A percentile compares a stretch with the other conserved stretches of the same genome.
Conservation (phyloP, 30 jellyfish, hydroid and myxozoan species). For the Morbakka virulenta region DNA sequence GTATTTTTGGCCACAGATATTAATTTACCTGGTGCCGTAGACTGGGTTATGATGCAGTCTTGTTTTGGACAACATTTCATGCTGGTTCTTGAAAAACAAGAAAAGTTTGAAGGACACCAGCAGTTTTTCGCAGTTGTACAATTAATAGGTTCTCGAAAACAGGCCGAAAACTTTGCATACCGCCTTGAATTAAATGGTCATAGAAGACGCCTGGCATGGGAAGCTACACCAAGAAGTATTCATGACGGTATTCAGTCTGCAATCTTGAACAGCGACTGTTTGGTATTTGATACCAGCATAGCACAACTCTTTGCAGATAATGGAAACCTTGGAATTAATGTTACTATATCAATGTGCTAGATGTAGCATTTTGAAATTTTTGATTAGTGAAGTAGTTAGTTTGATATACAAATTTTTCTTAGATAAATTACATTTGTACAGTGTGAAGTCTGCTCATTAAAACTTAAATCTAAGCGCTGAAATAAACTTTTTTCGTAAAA, state of each 20-base stretch:
- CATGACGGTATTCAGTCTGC: constrained; percentile 98
- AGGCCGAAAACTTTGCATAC: constrained; percentile 97
- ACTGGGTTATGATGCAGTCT: constrained; percentile 99
- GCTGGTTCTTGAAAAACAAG: constrained; percentile 95
- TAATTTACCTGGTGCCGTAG: constrained; percentile 98
- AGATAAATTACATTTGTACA: neutral
- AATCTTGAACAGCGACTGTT: constrained; percentile 89
- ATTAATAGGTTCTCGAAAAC: constrained; percentile 90
- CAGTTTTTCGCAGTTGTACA: constrained; percentile 98
- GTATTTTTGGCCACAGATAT: constrained; percentile 96
- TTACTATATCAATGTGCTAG: constrained; percentile 88
- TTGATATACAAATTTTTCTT: neutral
- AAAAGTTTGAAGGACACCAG: constrained; percentile 95
- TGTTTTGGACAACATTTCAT: constrained; percentile 97
- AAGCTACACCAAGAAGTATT: constrained; percentile 96
- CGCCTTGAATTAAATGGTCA: constrained; percentile 95
- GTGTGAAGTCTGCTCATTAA: no score
- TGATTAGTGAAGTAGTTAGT: neutral
- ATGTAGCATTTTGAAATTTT: neutral
- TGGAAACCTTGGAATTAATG: constrained; percentile 95
- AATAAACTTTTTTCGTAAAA: no score
- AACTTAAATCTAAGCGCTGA: no score
- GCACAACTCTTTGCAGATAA: constrained; percentile 96
- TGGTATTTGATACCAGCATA: constrained; percentile 95
- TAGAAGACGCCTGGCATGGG: constrained; percentile 98